Conservation (phyloP, 2,888 invertebrate species). For the Dysmachus trigonus region DNA sequence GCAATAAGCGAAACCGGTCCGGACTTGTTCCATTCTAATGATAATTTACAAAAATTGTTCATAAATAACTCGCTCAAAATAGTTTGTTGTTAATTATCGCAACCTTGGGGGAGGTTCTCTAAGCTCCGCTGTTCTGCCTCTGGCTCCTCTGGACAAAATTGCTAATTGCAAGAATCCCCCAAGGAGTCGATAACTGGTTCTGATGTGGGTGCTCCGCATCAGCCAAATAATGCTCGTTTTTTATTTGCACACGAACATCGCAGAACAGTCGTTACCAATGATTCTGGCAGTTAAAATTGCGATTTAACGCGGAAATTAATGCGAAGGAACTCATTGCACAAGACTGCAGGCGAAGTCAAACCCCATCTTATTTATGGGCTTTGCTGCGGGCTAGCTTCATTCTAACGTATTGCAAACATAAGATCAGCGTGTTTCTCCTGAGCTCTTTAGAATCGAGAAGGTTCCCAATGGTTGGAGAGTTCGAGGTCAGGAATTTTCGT, state of each 20-base stretch:
- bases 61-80: constrained; percentile 8
- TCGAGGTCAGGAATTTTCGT: background rate
- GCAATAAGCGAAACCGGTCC: background rate
- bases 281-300: background rate
- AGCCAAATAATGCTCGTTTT: background rate
- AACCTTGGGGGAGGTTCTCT: constrained; percentile 7
- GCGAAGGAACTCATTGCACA: background rate
- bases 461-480: background rate
- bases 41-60: constrained; percentile 17
- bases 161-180: background rate
- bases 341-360: background rate
- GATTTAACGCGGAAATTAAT: background rate
- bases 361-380: background rate
- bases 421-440: background rate
- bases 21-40: constrained; percentile 1
- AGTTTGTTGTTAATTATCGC: constrained; percentile 18
- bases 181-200: background rate
- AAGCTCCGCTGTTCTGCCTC: background rate
- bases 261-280: background rate
- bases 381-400: background rate
- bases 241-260: background rate
- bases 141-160: background rate
- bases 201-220: background rate
- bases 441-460: background rate
- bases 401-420: background rate